Base-by-base conservation (phyloP, 1,140 invertebrate genomes). In the Drosophila mauritiana region DNA sequence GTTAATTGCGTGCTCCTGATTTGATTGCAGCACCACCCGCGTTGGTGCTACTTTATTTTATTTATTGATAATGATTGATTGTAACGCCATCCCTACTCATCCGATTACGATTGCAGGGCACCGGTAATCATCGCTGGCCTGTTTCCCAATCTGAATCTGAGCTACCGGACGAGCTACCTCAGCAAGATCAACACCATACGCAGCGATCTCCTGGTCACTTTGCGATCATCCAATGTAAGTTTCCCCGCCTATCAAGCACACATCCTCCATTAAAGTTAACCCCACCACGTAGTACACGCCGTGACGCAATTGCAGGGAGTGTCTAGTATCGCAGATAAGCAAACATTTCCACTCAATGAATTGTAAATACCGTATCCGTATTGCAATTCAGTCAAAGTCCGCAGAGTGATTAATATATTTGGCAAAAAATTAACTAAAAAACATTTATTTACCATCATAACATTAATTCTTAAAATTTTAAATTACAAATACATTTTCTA, bases 61-160 rank as follows among this genome's bases (percentile, higher is more conserved):
- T 22, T 6, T 51, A 51, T 51, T 59, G 15, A 43, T 53, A 43
- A 31, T 55, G 42, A 56, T 54, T 70, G 49, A 68, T 69, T 54
- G 6, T 48, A 51, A 51, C 48, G 27, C 27, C 27, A 31, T 31
- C 1, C 27, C 27, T 22, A 13, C 52, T 31, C 62, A 13, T 57
- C 36, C 62, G 70, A 48, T 75, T 76, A 69, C 78, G 40, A 75
- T 86, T 86, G 22, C 74, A 92, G 91, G 78, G 90, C 88, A 27
- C 78, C 88, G 10, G 75, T 73, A 13, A 91, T 91, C 52, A 83
- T 92, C 64, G 84, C 86, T 48, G 67, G 79, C 42, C 73, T 92
- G 54, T 92, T 92, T 84, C 91, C 91, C 25, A 86, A 89, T 69
- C 74, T 92, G 53, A 91, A 92, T 70, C 80, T 91, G 36, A 86